Conservation (phyloP, 2,888 invertebrate species). For the Apoderus coryli region DNA sequence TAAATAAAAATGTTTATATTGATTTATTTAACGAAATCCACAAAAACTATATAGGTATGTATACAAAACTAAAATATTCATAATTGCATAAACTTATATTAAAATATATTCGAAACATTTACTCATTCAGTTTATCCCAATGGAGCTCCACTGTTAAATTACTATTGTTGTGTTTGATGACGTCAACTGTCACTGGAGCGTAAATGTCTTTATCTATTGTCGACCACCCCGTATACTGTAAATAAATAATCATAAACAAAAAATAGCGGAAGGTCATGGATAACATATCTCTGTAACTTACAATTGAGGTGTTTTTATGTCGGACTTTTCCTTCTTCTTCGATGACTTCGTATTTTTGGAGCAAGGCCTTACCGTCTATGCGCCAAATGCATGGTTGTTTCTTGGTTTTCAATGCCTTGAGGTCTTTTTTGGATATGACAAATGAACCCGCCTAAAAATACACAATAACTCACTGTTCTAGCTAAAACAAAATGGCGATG, state of each 20-base stretch:
- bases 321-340: conserved; percentile 27
- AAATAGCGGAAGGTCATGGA: too few species aligned
- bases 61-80: too few species aligned
- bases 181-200: conserved; percentile 28
- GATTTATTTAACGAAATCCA: too few species aligned
- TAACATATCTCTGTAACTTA: conserved; percentile 24
- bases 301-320: conserved; percentile 32
- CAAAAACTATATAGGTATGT: too few species aligned
- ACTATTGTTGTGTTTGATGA: conserved; percentile 26
- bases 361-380: conserved; percentile 33
- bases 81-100: too few species aligned
- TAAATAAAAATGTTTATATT: too few species aligned
- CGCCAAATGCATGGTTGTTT: conserved; percentile 32
- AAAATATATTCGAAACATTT: not conserved
- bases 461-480: not conserved
- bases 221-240: conserved; percentile 33
- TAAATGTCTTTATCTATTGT: conserved; percentile 30
- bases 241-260: too few species aligned
- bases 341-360: conserved; percentile 35
- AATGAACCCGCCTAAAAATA: conserved; percentile 30
- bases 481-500: not conserved
- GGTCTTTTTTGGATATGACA: conserved; percentile 31
- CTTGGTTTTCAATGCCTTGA: conserved; percentile 26
- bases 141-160: conserved; percentile 28
- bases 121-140: conserved; percentile 23